Base-by-base conservation (phyloP, 92 coral and sea anemone species). In the Hydrozoanthus gracilis region DNA sequence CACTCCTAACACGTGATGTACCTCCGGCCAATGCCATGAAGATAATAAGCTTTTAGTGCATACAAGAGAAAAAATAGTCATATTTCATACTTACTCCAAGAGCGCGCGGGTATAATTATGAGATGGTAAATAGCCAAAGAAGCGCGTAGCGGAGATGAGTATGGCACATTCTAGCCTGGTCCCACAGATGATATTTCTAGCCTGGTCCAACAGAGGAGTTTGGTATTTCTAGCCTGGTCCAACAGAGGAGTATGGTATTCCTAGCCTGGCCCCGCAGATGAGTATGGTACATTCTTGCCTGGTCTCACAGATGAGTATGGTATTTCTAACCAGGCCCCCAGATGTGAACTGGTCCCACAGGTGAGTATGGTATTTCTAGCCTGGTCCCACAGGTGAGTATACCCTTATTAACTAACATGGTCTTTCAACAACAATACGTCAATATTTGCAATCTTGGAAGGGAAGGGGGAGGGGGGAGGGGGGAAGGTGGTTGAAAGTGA, bases 11-110 rank as follows among this genome's bases (percentile, higher is more conserved):
- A 51, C 94, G 90, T 65, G 99, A 96, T 68, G 87, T 92, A 35
- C 99, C 99, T 14, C 71, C 88, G 49, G 99, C 99, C 35, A 96
- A 89, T 35, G 98, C 99, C 99, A 96, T 96, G 11, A 96, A 89
- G n/a, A 96, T 96, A 60, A 96, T 87, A 7, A 96, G 86, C 99
- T 96, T 64, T 65, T 48, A 47, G 78, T 4, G 8, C 66, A 71
- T 49, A 71, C 45, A 11, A 48, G 67, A 48, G 4, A 27, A 27
- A 27, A 27, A 27, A 27, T 27, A 27, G 2, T 27, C 39, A 27
- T 27, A 27, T 0, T 27, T 27, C 39, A 2, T 27, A 27, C 39
- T 27, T 27, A 27, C 0, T 27, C 39, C 39, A 27, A 27, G 39
- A 27, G 2, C 39, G 39, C 39, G 39, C 39, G 2, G 39, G 2